A percentile compares a stretch with the other conserved stretches of the same genome.
Evolutionary conservation across 2,888 invertebrate species (phyloP).

Genomic region (Phalera bucephala): DNA sequence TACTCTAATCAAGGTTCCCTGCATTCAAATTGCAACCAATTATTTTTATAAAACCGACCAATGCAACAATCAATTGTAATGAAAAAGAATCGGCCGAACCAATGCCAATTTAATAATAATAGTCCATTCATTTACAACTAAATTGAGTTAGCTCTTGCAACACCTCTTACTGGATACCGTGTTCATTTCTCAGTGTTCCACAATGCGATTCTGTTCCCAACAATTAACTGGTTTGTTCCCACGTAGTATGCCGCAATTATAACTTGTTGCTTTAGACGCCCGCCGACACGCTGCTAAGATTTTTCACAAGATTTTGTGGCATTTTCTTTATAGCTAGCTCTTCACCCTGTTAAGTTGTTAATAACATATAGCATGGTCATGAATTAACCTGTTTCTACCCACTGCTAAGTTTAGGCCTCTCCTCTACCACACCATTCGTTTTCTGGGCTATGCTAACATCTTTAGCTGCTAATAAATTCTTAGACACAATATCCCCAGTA

Average conservation of each 20-base stretch:
- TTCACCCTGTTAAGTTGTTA: too few relatives aligned
- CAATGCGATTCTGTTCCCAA: constrained; percentile 33
- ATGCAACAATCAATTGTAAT: background rate
- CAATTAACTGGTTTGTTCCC: constrained; percentile 33
- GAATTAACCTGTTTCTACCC: too few relatives aligned
- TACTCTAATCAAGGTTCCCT: background rate
- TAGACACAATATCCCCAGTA: too few relatives aligned
- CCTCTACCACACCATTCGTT: too few relatives aligned
- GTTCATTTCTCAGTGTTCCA: constrained; percentile 28
- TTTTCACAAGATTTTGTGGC: constrained; percentile 39
- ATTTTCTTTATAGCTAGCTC: background rate
- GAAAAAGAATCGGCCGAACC: background rate
- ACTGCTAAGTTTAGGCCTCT: too few relatives aligned
- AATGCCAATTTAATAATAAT: constrained; percentile 8
- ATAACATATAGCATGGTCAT: too few relatives aligned
- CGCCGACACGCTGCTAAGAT: constrained; percentile 15
- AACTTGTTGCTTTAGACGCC: constrained; percentile 18
- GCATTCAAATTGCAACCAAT: background rate
- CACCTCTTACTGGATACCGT: constrained; percentile 17
- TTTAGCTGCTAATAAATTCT: too few relatives aligned
- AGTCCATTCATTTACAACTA: constrained; percentile 8
- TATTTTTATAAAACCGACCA: background rate
- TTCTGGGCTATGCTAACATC: too few relatives aligned
- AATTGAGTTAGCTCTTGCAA: constrained; percentile 29
- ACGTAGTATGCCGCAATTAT: constrained; percentile 30